phyloP scores from a whole-genome alignment of 2,113 vertebrate species.

The Solea senegalensis region DNA sequence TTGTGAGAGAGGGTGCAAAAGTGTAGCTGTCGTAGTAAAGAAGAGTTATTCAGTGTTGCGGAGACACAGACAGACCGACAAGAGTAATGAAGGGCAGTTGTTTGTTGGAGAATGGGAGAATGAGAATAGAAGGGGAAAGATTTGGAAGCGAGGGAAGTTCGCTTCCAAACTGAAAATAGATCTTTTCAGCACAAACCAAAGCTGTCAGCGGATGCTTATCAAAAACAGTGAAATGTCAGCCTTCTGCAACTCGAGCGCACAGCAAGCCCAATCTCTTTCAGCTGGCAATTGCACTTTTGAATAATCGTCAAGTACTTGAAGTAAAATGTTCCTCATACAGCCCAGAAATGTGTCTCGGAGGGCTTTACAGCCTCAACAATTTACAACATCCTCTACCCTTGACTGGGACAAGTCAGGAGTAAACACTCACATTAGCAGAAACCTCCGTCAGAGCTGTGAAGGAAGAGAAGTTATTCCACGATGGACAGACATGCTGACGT shows the following conservation, averaged over 20 bases:
- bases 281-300: conserved; percentile 25
- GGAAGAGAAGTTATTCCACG: neutral
- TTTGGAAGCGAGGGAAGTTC: conserved; percentile 37
- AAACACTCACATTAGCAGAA: neutral
- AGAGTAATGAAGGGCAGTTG: conserved; percentile 37
- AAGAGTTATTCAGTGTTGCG: conserved; percentile 25
- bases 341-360: conserved; percentile 24
- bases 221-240: conserved; percentile 55
- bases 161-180: conserved; percentile 45
- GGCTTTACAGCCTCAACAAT: conserved; percentile 13
- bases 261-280: conserved; percentile 36
- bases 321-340: conserved; percentile 24
- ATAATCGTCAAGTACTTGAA: conserved; percentile 22
- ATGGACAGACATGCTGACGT: neutral
- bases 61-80: conserved; percentile 11
- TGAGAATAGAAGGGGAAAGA: conserved; percentile 23
- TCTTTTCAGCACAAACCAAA: conserved; percentile 61
- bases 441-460: neutral
- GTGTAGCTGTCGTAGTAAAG: conserved; percentile 29
- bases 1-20: conserved; percentile 15
- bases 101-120: conserved; percentile 16
- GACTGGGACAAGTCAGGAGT: neutral
- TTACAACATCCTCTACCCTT: conserved; percentile 6
- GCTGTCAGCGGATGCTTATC: conserved; percentile 70
- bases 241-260: conserved; percentile 30